Percentiles rank a stretch among this genome's conserved stretches.
Conservation (phyloP, 2,888 invertebrate genomes). For the Agriotes lineatus region DNA sequence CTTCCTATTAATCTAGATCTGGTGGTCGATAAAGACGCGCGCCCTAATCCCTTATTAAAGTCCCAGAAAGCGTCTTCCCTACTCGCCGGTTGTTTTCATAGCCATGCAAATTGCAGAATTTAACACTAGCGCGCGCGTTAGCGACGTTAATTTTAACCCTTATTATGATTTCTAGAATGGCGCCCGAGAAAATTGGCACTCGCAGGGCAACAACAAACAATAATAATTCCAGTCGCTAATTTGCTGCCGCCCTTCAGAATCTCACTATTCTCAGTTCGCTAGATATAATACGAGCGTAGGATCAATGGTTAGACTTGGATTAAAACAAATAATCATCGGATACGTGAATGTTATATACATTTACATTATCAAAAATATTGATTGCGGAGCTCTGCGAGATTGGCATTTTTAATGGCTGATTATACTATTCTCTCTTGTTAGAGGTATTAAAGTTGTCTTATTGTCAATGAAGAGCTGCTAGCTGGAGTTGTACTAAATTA, state of each 20-base stretch:
- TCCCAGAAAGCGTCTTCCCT: not conserved
- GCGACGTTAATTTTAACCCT: slow-evolving; percentile 9
- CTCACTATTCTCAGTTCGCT: not conserved
- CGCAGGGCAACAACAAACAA: slow-evolving; percentile 1
- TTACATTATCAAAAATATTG: too few relatives aligned
- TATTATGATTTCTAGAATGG: not conserved
- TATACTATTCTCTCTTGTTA: too few relatives aligned
- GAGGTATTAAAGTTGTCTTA: too few relatives aligned
- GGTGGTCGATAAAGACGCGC: not conserved
- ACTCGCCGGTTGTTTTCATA: not conserved
- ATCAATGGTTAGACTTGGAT: too few relatives aligned
- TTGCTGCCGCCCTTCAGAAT: slow-evolving; percentile 2
- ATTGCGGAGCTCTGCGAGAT: too few relatives aligned
- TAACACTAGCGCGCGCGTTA: not conserved
- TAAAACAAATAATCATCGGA: too few relatives aligned
- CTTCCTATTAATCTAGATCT: slow-evolving; percentile 23
- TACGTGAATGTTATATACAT: too few relatives aligned
- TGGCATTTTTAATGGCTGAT: too few relatives aligned
- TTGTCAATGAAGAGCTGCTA: too few relatives aligned
- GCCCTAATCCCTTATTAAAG: slow-evolving; percentile 9
- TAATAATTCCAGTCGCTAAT: not conserved
- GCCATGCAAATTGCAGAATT: not conserved
- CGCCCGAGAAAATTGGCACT: not conserved
- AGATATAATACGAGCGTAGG: not conserved
- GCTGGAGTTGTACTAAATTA: too few relatives aligned